These are phyloP conservation scores for Doryteuthis pealeii DNA, from an alignment of 1,140 invertebrate species.

Conservation along the genomic window DNA sequence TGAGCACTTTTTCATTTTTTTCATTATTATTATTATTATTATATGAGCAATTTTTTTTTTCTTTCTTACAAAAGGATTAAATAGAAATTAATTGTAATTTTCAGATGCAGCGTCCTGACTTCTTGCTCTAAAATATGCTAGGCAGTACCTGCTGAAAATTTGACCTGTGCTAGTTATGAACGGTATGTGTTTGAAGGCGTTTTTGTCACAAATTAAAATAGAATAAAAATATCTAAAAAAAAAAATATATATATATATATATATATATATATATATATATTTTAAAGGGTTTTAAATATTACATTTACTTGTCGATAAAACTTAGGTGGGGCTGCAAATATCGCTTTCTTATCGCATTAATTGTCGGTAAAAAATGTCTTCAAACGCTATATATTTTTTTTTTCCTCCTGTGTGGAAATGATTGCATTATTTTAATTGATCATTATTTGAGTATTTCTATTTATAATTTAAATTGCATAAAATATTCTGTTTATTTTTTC, in stretches of 20 bases:
- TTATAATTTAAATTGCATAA: no score
- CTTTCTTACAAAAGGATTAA: background rate
- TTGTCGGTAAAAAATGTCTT: no score
- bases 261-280: background rate
- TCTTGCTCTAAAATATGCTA: no score
- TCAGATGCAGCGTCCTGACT: no score
- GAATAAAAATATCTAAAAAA: no score
- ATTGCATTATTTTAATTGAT: constrained; percentile 60
- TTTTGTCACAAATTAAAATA: no score
- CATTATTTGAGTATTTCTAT: constrained; percentile 14
- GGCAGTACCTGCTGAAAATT: no score
- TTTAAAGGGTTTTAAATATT: background rate
- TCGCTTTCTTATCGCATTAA: no score
- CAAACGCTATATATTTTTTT: background rate
- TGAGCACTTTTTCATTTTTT: constrained; percentile 11
- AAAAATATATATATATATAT: background rate
- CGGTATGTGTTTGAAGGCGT: no score
- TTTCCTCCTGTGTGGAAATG: constrained; percentile 53
- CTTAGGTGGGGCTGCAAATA: no score
- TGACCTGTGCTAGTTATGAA: no score
- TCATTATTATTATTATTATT: background rate
- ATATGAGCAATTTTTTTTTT: background rate
- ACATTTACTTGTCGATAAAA: no score
- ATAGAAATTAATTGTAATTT: background rate
- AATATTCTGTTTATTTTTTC: constrained; percentile 14